A percentile compares a stretch with the other conserved stretches of the same genome.
Evolutionary conservation across 2,797 vertebrate species (phyloP).

Genomic region (Mionectes olivaceus): DNA sequence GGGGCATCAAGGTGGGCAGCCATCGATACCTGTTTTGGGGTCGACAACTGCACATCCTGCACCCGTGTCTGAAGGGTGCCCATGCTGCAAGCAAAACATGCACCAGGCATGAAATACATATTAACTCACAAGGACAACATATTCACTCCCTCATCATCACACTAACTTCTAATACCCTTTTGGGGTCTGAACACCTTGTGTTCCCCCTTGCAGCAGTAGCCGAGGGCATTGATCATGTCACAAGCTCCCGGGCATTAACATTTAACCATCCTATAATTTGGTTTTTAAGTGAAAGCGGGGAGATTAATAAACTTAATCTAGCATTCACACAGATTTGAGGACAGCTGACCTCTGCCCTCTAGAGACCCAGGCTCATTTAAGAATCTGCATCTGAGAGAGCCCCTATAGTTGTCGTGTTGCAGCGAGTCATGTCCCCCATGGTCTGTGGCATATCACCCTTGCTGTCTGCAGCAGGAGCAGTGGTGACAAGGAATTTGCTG

Average conservation of each 20-base stretch:
- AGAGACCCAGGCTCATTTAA: conserved; percentile 46
- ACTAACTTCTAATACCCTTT: neutral
- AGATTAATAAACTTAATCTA: conserved; percentile 70
- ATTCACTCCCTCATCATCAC: neutral
- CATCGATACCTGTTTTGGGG: fast-evolving
- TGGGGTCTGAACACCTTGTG: neutral
- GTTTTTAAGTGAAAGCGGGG: conserved; percentile 60
- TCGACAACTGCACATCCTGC: neutral
- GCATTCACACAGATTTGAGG: conserved; percentile 40
- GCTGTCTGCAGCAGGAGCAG: neutral
- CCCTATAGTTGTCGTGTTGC: neutral
- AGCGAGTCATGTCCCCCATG: neutral
- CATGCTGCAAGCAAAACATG: neutral
- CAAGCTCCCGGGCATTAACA: neutral
- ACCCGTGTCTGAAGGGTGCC: neutral
- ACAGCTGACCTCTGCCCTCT: conserved; percentile 61
- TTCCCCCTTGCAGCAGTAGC: neutral
- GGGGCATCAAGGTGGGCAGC: neutral
- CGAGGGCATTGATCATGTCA: neutral
- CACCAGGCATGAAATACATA: neutral
- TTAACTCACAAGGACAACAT: neutral
- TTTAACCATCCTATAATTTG: conserved; percentile 44
- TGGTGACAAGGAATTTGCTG: neutral
- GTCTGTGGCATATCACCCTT: neutral
- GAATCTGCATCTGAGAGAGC: conserved; percentile 28